Base-by-base conservation (phyloP, 2,888 invertebrate species). In the Caenorhabditis sp. region DNA sequence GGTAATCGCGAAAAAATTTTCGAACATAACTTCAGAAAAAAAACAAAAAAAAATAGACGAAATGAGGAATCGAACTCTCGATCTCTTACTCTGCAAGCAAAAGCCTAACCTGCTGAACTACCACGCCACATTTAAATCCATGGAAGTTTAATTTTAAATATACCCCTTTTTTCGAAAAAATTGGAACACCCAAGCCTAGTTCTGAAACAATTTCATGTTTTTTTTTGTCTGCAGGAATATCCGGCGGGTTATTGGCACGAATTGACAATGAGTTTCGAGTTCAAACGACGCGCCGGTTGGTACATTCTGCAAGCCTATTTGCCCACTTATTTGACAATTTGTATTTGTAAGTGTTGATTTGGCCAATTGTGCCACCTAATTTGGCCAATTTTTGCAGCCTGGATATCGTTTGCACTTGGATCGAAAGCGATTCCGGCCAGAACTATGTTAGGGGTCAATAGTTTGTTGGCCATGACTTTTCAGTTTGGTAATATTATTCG, bases 191-290 rank as follows among this genome's bases (percentile, higher is more conserved):
- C n/a, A n/a, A n/a, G n/a, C n/a, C n/a, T n/a, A n/a, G n/a, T n/a
- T n/a, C n/a, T n/a, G n/a, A n/a, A 10, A 31, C 31, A 10, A 10
- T 10, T 6, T 31, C 4, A 31, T 6, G 10, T 31, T 31, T 6
- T 31, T 31, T 4, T 54, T 55, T 10, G 1, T 17, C 55, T 77
- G 27, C 69, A 86, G 84, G 78, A 79, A 53, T 86, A 87, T 75
- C 87, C 87, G 1, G 86, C 87, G n/a, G 87, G 87, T 14, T 82
- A 77, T 59, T 87, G 87, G 87, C 87, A 87, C 71, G 87, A 87
- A 62, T 69, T 87, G 62, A 85, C 86, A 19, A 86, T 87, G 86
- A 79, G 72, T 58, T 87, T 87, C 62, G 84, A 84, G 67, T 87
- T 87, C 71, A 83, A 84, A 69, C 69, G 87, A 31, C 43, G 86